Evolutionary conservation across 35 echinoderm and acorn worm genomes (phyloP).

Genomic region (Eucidaris tribuloides): DNA sequence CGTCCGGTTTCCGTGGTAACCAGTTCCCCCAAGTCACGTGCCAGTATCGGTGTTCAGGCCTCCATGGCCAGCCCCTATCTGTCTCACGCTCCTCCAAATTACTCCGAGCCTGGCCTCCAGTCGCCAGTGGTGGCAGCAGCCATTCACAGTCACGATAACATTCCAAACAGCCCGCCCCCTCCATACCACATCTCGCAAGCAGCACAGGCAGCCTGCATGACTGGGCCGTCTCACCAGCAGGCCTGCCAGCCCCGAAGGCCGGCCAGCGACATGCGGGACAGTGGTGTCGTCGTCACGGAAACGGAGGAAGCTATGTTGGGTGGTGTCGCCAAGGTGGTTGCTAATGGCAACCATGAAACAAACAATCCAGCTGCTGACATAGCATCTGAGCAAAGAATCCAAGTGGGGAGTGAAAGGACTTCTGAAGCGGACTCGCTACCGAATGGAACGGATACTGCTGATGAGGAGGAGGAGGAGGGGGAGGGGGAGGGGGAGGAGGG

Average conservation of each 20-base stretch:
- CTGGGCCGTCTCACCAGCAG: background rate
- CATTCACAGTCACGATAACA: too few species aligned
- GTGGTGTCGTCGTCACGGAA: slow-evolving; percentile 6
- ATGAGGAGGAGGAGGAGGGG: background rate
- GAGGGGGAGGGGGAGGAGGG: background rate
- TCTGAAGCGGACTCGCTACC: background rate
- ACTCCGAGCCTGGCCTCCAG: background rate
- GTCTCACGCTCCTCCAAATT: slow-evolving; percentile 3
- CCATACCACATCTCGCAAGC: background rate
- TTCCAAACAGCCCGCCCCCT: slow-evolving; percentile 21
- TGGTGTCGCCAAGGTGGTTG: background rate
- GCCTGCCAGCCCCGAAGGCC: background rate
- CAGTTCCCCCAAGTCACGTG: background rate
- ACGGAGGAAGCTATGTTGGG: background rate
- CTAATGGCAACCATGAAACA: background rate
- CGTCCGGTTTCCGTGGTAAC: too few species aligned
- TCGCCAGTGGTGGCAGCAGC: background rate
- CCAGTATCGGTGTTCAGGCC: slow-evolving; percentile 15
- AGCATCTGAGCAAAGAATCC: too few species aligned
- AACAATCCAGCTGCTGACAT: background rate
- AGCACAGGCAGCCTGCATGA: slow-evolving; percentile 14
- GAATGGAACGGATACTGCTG: background rate
- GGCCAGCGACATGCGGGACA: background rate
- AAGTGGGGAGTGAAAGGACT: slow-evolving; percentile 1
- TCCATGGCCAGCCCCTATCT: slow-evolving; percentile 14